Conservation (phyloP, 2,113 vertebrate species). For the Sinocyclocheilus anophthalmus region DNA sequence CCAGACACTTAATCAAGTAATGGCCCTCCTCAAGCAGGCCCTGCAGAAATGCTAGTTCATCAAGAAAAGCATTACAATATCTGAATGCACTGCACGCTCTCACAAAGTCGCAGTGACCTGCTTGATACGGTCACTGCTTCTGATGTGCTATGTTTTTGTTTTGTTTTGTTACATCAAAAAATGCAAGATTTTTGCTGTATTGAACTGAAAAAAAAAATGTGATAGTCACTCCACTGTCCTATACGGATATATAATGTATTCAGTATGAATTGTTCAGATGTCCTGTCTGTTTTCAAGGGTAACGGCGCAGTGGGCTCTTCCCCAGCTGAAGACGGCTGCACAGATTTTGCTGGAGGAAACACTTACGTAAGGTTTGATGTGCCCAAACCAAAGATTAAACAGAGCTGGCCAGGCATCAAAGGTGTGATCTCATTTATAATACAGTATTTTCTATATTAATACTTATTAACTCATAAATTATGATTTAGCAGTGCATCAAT, state of each 20-base stretch:
- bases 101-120: conserved; percentile 54
- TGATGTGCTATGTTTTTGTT: conserved; percentile 1
- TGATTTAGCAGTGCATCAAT: background rate
- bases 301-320: conserved; percentile 63
- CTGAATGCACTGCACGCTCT: conserved; percentile 19
- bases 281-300: conserved; percentile 52
- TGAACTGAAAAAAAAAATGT: background rate
- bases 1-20: conserved; percentile 59
- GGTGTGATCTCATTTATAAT: conserved; percentile 70
- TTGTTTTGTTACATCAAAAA: background rate
- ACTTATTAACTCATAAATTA: background rate
- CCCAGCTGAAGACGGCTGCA: conserved; percentile 70
- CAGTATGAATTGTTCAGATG: conserved; percentile 29
- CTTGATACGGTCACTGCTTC: conserved; percentile 31
- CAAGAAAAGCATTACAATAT: conserved; percentile 45
- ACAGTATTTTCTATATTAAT: background rate
- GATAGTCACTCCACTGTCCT: background rate
- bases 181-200: conserved; percentile 5
- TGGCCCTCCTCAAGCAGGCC: conserved; percentile 34
- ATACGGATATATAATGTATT: background rate
- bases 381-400: conserved; percentile 80
- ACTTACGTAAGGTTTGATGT: conserved; percentile 89
- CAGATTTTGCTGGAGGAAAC: conserved; percentile 72
- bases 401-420: conserved; percentile 87
- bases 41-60: conserved; percentile 38